phyloP scores from a whole-genome alignment of 2,797 vertebrate genomes.

The Oceanodroma leucorhoa region DNA sequence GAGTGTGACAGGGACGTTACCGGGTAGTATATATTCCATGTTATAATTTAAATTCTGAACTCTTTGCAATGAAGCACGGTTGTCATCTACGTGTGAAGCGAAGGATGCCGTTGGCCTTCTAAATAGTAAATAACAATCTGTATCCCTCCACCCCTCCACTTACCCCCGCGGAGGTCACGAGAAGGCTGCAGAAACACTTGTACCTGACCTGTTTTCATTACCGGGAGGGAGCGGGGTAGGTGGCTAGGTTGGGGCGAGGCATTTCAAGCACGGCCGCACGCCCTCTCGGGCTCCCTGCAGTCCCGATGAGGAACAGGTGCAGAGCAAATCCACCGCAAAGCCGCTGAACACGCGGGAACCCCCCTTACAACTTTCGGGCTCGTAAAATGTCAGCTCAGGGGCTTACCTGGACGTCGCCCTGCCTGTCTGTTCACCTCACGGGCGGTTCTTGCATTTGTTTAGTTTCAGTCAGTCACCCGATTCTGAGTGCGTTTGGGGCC shows the following conservation, averaged over 20 bases:
- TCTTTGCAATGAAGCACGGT: not conserved
- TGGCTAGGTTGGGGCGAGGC: not conserved
- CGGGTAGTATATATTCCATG: not conserved
- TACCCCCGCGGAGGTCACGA: not conserved
- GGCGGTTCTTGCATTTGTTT: not conserved
- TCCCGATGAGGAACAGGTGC: not conserved
- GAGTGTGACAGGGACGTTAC: not conserved
- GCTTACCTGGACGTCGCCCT: not conserved
- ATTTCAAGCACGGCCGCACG: not conserved
- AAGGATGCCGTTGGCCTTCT: not conserved
- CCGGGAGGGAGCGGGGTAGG: not conserved
- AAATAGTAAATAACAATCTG: not conserved
- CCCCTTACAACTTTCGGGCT: not conserved
- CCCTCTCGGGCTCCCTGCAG: accelerated
- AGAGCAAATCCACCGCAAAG: not conserved
- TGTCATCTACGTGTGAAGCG: not conserved
- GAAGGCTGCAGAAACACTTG: not conserved
- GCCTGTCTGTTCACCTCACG: not conserved
- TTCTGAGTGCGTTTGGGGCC: not conserved
- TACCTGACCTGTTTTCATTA: not conserved
- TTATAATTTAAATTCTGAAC: not conserved
- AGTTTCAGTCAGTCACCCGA: not conserved
- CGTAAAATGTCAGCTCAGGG: not conserved
- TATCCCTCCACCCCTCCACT: not conserved
- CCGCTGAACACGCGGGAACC: not conserved